Evolutionary conservation across 2,797 vertebrate species (phyloP), one percentile per base, ranked within the genome.

Genomic region (Sibirionetta formosa): DNA sequence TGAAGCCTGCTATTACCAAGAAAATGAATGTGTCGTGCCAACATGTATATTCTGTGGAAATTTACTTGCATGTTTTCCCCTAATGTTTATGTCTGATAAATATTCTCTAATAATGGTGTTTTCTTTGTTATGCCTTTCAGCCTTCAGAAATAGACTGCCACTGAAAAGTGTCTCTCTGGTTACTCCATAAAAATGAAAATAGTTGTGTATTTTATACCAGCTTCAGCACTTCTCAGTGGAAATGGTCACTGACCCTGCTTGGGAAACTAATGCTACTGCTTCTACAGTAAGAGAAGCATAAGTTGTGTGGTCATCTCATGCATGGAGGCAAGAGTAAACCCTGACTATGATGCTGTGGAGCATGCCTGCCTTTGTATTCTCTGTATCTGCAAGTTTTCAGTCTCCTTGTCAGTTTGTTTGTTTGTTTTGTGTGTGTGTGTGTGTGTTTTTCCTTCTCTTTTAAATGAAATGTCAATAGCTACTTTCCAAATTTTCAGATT

Each of bases 81-180:
- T 66, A 33, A n/a, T 1, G 29, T 77, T 69, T 40, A 3, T 56
- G 14, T 66, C 29, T 78, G 16, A 2, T 57, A 61, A 40, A 1
- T 44, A 4, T 3, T 53, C 3, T 70, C 5, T 61, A 29, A 29
- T 48, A 76, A 15, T 19, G 13, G n/a, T 20, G 1, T 63, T 91
- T 61, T 14, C 16, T 57, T 24, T 1, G 0, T 63, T 53, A 33
- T 0, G 0, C 22, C 24, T 18, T 54, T 33, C 15, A 33, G 6
- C 58, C 29, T 69, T 86, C 16, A 16, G 66, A 35, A 84, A 73
- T 13, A 35, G 27, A 44, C 6, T 50, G 12, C 22, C 70, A 7
- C 16, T 75, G 26, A 71, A 60, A 85, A 78, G 54, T 22, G 2
- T 5, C 70, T 90, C 29, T 90, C 29, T 0, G 46, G 2, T 38